Evolutionary conservation across 2,113 vertebrate species (phyloP).

Genomic region (Notiomystis cincta): DNA sequence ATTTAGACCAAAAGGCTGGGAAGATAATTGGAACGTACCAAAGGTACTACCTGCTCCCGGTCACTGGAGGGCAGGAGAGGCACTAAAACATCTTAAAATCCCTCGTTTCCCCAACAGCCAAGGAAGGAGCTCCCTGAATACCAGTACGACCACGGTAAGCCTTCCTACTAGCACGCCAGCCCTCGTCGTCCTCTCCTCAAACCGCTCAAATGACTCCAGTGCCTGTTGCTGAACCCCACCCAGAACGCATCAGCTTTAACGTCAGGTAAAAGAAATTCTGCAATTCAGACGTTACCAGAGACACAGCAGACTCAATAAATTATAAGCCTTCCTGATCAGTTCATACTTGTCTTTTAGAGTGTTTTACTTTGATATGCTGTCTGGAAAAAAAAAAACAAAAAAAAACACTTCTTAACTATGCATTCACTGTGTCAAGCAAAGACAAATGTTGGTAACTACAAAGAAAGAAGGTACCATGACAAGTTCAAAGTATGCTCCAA

Average conservation of each 20-base stretch:
- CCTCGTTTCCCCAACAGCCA: background rate
- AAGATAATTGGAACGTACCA: background rate
- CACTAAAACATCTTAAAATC: background rate
- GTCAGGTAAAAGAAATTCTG: background rate
- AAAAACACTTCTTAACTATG: background rate
- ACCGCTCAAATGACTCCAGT: background rate
- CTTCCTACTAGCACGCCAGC: fast-evolving
- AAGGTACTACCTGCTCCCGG: background rate
- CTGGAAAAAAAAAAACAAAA: background rate
- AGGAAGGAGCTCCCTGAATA: background rate
- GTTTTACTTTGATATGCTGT: background rate
- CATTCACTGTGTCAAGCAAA: background rate
- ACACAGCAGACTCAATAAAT: background rate
- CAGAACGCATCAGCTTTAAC: background rate
- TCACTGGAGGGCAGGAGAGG: conserved; percentile 24
- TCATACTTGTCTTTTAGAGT: background rate
- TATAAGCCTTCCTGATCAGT: background rate
- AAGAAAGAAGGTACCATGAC: background rate
- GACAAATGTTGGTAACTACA: background rate
- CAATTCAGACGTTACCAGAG: background rate
- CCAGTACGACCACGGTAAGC: background rate
- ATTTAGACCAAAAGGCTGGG: background rate
- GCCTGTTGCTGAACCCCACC: background rate
- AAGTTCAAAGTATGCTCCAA: background rate
- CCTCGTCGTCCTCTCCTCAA: background rate